A percentile compares a stretch with the other conserved stretches of the same genome.
Evolutionary conservation across 2,113 vertebrate species (phyloP).

Genomic region (Pluvianellus socialis): DNA sequence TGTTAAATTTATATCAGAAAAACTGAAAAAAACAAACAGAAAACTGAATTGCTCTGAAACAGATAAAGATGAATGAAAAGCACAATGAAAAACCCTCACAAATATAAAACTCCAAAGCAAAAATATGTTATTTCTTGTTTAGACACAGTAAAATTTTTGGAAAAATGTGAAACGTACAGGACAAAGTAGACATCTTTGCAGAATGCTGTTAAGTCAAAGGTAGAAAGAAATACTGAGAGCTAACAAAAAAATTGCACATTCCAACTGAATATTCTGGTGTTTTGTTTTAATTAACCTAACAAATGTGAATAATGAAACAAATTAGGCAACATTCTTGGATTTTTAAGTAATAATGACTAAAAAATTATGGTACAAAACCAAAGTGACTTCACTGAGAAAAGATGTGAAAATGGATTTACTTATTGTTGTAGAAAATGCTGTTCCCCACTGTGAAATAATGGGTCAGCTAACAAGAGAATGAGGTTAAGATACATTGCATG

Average conservation of each 20-base stretch:
- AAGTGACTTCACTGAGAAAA: neutral
- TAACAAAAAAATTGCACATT: neutral
- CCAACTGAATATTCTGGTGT: neutral
- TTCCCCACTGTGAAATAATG: neutral
- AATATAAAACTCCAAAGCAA: neutral
- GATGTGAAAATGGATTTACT: neutral
- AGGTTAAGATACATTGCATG: neutral
- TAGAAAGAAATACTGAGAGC: neutral
- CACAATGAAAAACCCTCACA: neutral
- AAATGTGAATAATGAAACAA: neutral
- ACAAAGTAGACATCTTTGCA: neutral
- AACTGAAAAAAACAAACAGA: neutral
- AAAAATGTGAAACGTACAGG: neutral
- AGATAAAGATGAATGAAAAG: neutral
- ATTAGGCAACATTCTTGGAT: neutral
- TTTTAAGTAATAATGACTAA: neutral
- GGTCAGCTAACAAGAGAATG: neutral
- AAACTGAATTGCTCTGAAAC: neutral
- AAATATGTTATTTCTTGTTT: neutral
- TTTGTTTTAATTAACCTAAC: neutral
- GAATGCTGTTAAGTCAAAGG: neutral
- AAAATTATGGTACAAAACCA: neutral
- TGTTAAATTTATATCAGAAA: neutral
- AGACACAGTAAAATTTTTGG: neutral
- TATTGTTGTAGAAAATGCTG: neutral